Conservation (phyloP, 2,888 invertebrate genomes). For the Aethes cnicana region DNA sequence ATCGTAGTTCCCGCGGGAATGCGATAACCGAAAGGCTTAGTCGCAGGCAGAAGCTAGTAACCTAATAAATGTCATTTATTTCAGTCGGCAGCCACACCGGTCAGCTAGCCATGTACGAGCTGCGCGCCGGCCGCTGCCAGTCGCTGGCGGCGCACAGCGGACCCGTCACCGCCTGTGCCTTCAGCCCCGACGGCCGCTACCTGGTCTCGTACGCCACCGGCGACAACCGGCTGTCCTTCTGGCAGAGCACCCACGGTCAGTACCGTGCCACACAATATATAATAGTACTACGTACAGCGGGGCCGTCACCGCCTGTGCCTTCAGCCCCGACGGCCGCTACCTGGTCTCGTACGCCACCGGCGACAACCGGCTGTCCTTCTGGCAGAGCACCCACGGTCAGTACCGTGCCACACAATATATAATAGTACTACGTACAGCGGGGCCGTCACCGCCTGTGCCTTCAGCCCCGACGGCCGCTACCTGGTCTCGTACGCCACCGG, state of each 20-base stretch:
- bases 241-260: conserved; percentile 95
- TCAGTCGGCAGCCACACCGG: conserved; percentile 96
- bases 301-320: conserved; percentile 95
- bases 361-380: conserved; percentile 97
- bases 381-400: conserved; percentile 95
- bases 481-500: conserved; percentile 96
- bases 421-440: conserved; percentile 67
- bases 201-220: conserved; percentile 96
- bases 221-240: conserved; percentile 97
- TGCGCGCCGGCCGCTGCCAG: conserved; percentile 97
- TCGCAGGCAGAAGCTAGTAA: too few relatives aligned
- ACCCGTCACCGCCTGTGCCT: conserved; percentile 95
- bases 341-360: conserved; percentile 96
- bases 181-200: conserved; percentile 98
- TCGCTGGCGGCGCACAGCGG: conserved; percentile 94
- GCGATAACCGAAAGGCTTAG: too few relatives aligned
- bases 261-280: background rate
- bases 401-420: background rate
- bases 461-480: conserved; percentile 98
- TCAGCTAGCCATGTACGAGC: conserved; percentile 95
- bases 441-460: conserved; percentile 95
- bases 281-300: conserved; percentile 67
- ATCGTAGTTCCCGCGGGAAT: too few relatives aligned
- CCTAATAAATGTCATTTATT: too few relatives aligned
- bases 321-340: conserved; percentile 98